Evolutionary conservation across 2,797 vertebrate species (phyloP).

Genomic region (Myripristis jacobus): DNA sequence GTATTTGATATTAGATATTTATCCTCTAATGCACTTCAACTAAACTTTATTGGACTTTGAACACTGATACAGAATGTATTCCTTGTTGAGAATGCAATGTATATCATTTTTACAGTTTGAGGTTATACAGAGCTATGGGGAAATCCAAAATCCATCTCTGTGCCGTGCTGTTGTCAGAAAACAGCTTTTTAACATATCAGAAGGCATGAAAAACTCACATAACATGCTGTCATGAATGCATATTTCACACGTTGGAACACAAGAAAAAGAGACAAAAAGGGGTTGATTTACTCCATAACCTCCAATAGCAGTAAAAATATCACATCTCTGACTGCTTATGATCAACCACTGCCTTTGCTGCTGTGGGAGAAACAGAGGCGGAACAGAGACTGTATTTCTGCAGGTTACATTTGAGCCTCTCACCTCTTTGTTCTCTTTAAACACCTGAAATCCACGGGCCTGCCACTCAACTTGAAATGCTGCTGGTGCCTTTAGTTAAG

Average conservation of each 20-base stretch:
- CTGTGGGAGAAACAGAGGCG: conserved; percentile 1
- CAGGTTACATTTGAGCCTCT: background rate
- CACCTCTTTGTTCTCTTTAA: conserved; percentile 4
- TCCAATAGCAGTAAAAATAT: conserved; percentile 51
- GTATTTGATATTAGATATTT: too few relatives aligned
- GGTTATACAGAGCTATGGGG: background rate
- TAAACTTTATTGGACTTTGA: conserved; percentile 16
- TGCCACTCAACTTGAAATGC: conserved; percentile 16
- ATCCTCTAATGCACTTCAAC: background rate
- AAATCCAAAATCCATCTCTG: background rate
- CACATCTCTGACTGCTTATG: conserved; percentile 55
- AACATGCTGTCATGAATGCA: conserved; percentile 13
- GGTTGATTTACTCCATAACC: conserved; percentile 38
- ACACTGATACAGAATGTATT: background rate
- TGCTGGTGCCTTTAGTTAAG: conserved; percentile 16
- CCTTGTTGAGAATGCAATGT: background rate
- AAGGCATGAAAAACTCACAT: background rate
- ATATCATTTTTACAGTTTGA: background rate
- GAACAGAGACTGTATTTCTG: conserved; percentile 20
- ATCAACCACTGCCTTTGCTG: conserved; percentile 48
- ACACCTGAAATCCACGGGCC: conserved; percentile 16
- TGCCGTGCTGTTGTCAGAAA: background rate
- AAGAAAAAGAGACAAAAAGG: background rate
- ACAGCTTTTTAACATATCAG: background rate
- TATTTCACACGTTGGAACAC: conserved; percentile 11